These are phyloP conservation scores for Neocloeon triangulifer DNA, from an alignment of 1,140 invertebrate species.

Conservation along the genomic window DNA sequence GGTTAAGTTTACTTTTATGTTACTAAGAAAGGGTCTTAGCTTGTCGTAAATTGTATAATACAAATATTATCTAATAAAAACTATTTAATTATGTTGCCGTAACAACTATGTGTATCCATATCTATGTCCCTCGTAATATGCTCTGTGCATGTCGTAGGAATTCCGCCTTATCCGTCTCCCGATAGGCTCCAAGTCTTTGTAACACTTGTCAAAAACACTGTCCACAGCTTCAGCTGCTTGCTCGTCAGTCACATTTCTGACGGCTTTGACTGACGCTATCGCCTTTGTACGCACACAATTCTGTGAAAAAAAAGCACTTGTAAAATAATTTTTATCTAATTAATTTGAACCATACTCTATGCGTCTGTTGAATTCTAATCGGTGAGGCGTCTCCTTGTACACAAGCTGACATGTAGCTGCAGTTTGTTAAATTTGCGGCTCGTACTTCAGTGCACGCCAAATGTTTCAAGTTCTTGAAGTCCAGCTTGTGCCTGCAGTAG, in stretches of 20 bases:
- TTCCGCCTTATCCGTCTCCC: constrained; percentile 59
- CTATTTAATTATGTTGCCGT: too few relatives aligned
- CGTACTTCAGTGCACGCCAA: constrained; percentile 86
- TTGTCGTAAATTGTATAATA: too few relatives aligned
- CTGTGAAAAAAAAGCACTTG: constrained; percentile 29
- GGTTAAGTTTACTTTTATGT: too few relatives aligned
- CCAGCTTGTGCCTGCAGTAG: constrained; percentile 66
- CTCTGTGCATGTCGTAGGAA: constrained; percentile 48
- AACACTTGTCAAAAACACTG: constrained; percentile 78
- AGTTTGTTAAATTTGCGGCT: constrained; percentile 78
- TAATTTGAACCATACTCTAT: constrained; percentile 29
- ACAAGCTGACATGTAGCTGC: constrained; percentile 62
- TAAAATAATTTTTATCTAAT: too few relatives aligned
- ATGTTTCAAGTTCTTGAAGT: constrained; percentile 80
- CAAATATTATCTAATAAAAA: too few relatives aligned
- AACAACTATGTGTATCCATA: constrained; percentile 49
- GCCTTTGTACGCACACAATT: constrained; percentile 82
- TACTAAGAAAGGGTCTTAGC: too few relatives aligned
- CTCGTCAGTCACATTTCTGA: constrained; percentile 42
- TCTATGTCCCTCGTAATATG: constrained; percentile 48
- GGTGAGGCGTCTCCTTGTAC: constrained; percentile 48
- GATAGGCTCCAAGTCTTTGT: constrained; percentile 80
- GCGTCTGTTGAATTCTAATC: constrained; percentile 45
- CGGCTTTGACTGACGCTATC: constrained; percentile 52
- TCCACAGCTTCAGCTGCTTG: constrained; percentile 59